Base-by-base conservation (phyloP, 2,888 invertebrate genomes). In the Schizotus pectinicornis region DNA sequence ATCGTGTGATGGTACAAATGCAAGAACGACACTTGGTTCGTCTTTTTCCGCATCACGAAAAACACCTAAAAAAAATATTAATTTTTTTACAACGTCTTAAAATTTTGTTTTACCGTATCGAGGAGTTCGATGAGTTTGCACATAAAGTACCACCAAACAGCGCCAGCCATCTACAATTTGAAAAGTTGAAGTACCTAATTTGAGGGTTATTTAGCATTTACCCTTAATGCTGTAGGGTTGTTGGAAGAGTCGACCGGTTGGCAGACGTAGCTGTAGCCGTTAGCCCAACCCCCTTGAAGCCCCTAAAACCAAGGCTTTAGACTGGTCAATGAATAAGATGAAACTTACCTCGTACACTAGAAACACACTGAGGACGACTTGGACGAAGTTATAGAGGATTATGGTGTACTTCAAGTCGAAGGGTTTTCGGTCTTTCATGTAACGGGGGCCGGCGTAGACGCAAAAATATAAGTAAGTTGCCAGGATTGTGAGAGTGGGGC, bases 391-490 rank as follows among this genome's bases (percentile, higher is more conserved):
- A 81, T 97, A 97, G 3, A 91, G 77, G 43, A 96, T 83, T 69
- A 97, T 81, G 0, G 90, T 84, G 67, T 87, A 88, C 71, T 91
- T 88, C 32, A 97, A 77, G 68, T 93, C 87, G 75, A 88, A 91
- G 0, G 97, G 92, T 74, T 93, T 89, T 67, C 93, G 85, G 76
- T 94, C 86, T 65, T 88, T 86, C 97, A 98, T 98, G 69, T 90
- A 88, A 58, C 85, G 83, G 0, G 96, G 96, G 0, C 96, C 95
- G 84, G 90, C 88, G 65, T 85, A 87, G 8, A 87, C 71, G 0
- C 90, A 87, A 76, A 91, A 90, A 77, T 88, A 89, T 35, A 90
- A 79, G 73, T 92, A 92, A 36, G 86, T 79, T 9, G 82, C 81
- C 56, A 92, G 73, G 46, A 92, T 88, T 47, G 85, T 83, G 13